Conservation (phyloP, 2,113 vertebrate species). For the Pomatorhinus ruficollis region DNA sequence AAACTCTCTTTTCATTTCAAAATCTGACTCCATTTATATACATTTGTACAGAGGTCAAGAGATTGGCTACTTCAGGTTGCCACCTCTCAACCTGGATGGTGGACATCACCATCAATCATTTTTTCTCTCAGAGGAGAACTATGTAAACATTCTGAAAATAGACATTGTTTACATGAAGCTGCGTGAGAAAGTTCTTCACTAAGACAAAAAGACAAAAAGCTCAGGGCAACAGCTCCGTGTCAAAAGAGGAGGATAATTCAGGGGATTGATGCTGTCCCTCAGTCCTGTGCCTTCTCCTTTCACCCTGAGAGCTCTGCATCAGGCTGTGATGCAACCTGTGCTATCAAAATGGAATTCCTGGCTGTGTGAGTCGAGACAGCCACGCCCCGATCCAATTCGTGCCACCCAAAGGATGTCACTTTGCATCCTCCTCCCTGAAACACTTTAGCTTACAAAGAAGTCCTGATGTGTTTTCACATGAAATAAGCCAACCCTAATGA, state of each 20-base stretch:
- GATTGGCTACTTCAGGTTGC: too few relatives aligned
- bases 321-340: not conserved
- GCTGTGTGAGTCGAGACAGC: not conserved
- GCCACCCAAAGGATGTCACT: not conserved
- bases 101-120: too few relatives aligned
- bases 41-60: too few relatives aligned
- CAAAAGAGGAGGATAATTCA: not conserved
- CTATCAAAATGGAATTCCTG: not conserved
- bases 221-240: too few relatives aligned
- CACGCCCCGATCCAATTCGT: not conserved
- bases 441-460: not conserved
- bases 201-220: too few relatives aligned
- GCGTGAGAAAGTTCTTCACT: too few relatives aligned
- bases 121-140: too few relatives aligned
- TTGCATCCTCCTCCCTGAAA: not conserved
- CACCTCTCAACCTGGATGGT: too few relatives aligned
- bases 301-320: not conserved
- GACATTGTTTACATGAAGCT: too few relatives aligned
- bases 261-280: not conserved
- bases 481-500: not conserved
- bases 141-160: too few relatives aligned
- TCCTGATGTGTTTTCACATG: constrained; percentile 13
- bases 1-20: too few relatives aligned
- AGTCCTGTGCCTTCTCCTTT: not conserved
- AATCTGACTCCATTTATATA: too few relatives aligned